A percentile compares a stretch with the other conserved stretches of the same genome.
Conservation (phyloP, 2,888 invertebrate species). For the Frankliniella fusca region DNA sequence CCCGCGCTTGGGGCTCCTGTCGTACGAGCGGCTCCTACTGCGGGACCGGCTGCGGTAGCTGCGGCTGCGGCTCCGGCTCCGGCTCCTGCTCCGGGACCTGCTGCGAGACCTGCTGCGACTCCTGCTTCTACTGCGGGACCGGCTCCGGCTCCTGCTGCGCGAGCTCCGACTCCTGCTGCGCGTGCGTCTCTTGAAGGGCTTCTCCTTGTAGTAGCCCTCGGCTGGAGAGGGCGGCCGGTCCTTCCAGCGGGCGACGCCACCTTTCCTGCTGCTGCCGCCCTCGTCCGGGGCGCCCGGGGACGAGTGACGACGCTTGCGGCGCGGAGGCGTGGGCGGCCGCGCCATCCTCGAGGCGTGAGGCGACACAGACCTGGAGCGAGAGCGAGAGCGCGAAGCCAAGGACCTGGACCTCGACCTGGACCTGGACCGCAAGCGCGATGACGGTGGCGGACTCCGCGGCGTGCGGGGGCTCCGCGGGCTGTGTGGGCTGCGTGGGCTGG, state of each 20-base stretch:
- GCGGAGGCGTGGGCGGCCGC: conserved; percentile 1
- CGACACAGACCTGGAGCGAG: not conserved
- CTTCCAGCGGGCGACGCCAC: not conserved
- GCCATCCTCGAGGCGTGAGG: not conserved
- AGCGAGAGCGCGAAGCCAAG: not conserved
- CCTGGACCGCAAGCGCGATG: not conserved
- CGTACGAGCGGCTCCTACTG: not conserved
- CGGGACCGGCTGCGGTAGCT: not conserved
- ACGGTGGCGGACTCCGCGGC: not conserved
- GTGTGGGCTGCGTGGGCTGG: not conserved
- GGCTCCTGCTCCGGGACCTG: not conserved
- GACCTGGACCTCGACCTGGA: conserved; percentile 5
- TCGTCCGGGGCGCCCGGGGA: not conserved
- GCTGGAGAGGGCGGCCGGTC: conserved; percentile 1
- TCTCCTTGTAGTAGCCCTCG: not conserved
- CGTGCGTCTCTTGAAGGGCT: not conserved
- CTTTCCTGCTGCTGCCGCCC: not conserved
- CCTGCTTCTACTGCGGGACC: not conserved
- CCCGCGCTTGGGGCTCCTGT: not conserved
- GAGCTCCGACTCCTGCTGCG: not conserved
- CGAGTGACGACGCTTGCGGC: not conserved
- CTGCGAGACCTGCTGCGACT: not conserved
- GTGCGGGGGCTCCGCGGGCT: not conserved
- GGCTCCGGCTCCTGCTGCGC: not conserved
- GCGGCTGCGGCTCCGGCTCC: not conserved